phyloP scores from a whole-genome alignment of 2,113 vertebrate species.

The Hylia prasina region DNA sequence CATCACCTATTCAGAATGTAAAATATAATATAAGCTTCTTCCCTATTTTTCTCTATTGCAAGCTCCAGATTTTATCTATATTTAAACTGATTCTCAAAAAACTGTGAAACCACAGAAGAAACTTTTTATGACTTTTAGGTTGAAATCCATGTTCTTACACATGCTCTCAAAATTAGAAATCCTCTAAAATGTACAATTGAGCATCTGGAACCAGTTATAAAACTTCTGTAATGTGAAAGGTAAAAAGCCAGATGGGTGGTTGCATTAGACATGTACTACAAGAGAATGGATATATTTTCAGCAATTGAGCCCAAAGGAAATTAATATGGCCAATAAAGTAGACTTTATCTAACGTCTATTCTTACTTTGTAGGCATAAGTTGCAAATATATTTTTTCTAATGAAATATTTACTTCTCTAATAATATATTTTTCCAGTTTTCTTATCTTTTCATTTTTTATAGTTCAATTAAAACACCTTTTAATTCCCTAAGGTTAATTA shows the following conservation, averaged over 20 bases:
- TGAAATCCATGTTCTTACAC: neutral
- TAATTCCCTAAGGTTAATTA: neutral
- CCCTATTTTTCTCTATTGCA: neutral
- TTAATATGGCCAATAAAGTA: neutral
- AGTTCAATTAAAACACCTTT: neutral
- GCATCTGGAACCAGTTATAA: neutral
- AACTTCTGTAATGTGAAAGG: neutral
- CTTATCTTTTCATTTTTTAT: neutral
- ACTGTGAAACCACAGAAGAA: neutral
- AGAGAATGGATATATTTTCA: neutral
- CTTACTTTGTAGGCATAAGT: neutral
- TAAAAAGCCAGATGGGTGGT: neutral
- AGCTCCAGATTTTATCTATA: neutral
- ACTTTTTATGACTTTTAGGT: neutral
- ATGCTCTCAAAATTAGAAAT: neutral
- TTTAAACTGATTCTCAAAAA: neutral
- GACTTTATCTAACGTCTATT: neutral
- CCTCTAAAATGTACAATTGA: neutral
- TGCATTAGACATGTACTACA: neutral
- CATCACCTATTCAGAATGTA: rapidly evolving
- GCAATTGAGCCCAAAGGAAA: neutral
- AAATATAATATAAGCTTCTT: neutral
- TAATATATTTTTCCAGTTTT: neutral
- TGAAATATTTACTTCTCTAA: neutral
- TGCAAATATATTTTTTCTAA: neutral